These are phyloP conservation scores for Laodelphax striatellus DNA, from an alignment of 1,140 invertebrate genomes.

Conservation along the genomic window DNA sequence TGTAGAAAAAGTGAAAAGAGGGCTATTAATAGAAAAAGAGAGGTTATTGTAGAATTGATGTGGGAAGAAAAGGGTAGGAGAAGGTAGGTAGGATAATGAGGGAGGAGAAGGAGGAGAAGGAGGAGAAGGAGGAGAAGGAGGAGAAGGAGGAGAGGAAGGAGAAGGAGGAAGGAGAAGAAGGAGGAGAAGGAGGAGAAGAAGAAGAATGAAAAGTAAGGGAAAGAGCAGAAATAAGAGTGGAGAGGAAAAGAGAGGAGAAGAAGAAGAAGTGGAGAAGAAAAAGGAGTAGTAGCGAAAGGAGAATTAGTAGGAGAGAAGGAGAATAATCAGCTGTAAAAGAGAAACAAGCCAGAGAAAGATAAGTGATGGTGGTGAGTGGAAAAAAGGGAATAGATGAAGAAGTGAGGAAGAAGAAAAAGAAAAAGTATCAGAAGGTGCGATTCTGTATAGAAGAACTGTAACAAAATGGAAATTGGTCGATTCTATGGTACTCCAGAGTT, in stretches of 20 bases:
- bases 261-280: not conserved
- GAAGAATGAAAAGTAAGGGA: not conserved
- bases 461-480: too few species aligned
- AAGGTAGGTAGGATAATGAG: too few species aligned
- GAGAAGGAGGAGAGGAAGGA: not conserved
- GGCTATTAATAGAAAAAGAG: too few species aligned
- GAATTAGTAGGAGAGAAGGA: not conserved
- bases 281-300: not conserved
- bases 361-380: too few species aligned
- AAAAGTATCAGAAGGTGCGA: not conserved
- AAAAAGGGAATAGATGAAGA: not conserved
- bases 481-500: too few species aligned
- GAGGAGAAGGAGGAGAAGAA: not conserved
- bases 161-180: not conserved
- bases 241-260: not conserved
- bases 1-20: too few species aligned
- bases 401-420: not conserved
- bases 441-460: too few species aligned
- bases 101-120: not conserved
- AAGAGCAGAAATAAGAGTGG: not conserved
- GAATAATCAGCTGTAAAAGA: too few species aligned
- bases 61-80: too few species aligned
- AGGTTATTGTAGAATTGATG: too few species aligned
- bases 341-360: too few species aligned
- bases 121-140: not conserved